These are phyloP conservation scores for Ceratina calcarata DNA, from an alignment of 1,140 invertebrate species.

Conservation along the genomic window DNA sequence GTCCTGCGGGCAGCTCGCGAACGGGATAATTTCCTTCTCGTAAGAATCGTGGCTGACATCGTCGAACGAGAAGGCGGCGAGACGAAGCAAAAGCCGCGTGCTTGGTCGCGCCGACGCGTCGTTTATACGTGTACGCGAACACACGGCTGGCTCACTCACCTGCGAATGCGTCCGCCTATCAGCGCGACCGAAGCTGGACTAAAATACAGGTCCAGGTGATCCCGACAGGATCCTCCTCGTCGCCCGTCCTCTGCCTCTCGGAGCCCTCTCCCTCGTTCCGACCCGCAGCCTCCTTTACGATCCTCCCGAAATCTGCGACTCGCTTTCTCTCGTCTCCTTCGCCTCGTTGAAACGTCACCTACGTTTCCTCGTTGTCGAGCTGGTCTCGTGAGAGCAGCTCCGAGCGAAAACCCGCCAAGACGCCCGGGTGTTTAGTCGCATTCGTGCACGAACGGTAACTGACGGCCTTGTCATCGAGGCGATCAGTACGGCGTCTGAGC, in stretches of 20 bases:
- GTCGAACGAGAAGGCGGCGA: constrained; percentile 43
- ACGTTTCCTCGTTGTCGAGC: constrained; percentile 46
- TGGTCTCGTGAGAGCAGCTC: constrained; percentile 54
- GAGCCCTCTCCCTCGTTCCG: background rate
- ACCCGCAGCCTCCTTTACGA: too few species aligned
- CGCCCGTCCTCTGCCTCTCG: too few species aligned
- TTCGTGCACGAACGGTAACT: constrained; percentile 64
- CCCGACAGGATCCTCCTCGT: background rate
- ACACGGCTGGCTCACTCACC: constrained; percentile 52
- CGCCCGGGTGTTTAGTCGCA: constrained; percentile 55
- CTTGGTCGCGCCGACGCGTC: constrained; percentile 49
- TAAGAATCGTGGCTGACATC: constrained; percentile 12
- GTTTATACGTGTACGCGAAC: constrained; percentile 6
- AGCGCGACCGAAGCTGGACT: constrained; percentile 41
- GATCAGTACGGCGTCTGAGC: constrained; percentile 59
- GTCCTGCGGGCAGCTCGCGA: too few species aligned
- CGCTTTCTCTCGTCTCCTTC: background rate
- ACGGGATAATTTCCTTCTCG: background rate
- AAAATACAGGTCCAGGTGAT: constrained; percentile 35
- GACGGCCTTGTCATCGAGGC: constrained; percentile 52
- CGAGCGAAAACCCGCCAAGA: constrained; percentile 62
- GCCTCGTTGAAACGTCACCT: constrained; percentile 57
- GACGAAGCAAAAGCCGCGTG: constrained; percentile 43
- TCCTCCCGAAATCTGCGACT: too few species aligned
- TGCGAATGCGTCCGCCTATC: constrained; percentile 50